Base-by-base conservation (phyloP, 2,888 invertebrate species). In the Apotomis betuletana region DNA sequence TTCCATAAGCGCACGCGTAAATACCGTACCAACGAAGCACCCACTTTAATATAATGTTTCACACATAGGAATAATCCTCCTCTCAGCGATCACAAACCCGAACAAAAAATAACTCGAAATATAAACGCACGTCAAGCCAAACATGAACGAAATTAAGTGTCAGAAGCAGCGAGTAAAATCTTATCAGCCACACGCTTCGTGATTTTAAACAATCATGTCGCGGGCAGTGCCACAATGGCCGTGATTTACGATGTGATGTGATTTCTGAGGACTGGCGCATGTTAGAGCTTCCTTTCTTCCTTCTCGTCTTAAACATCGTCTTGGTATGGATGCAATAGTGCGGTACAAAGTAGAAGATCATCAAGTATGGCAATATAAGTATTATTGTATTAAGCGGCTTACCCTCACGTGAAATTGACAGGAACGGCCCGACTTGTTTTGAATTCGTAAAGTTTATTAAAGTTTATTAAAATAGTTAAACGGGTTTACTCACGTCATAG, bases 151-250 rank as follows among this genome's bases (percentile, higher is more conserved):
- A 90, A 90, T 90, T 86, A 90, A 87, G 87, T 90, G 91, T 90
- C 91, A 90, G 85, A 78, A 83, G 77, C 90, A 90, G 88, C 86
- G 84, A 83, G 89, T 90, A 88, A 88, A 90, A 90, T 89, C 87
- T 88, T 88, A 90, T 90, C 89, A 88, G 82, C 84, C 83, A 84
- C 85, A 86, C 88, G 89, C 84, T 81, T 81, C 79, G 84, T 86
- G 89, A 87, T 87, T 90, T 90, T 88, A 88, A 89, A 89, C 90
- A 90, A 88, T 90, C 89, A 86, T 85, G 86, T 81, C 70, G 65
- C 63, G 69, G 70, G 72, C 62, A 67, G 61, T 27, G 63, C 61
- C 54, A 70, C 65, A 70, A 70, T 67, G 12, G 70, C 15, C 10
- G 38, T 71, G 71, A 71, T 62, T 67, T 67, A 71, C 57, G 57